phyloP scores from a whole-genome alignment of 2,888 invertebrate genomes.

The Herminia tarsipennalis region DNA sequence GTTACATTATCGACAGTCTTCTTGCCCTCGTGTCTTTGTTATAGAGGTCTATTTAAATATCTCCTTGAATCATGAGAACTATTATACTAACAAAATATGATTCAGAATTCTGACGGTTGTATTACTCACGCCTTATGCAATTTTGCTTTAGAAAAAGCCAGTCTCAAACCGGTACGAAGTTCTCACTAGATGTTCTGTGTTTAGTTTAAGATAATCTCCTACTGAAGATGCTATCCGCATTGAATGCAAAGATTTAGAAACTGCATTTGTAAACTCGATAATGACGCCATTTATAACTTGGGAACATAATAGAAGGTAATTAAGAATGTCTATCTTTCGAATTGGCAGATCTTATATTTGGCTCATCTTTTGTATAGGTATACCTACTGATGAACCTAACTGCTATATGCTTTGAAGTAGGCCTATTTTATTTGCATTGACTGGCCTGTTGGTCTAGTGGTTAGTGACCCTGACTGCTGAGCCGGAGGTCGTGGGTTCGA shows the following conservation, averaged over 20 bases:
- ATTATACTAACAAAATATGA: constrained; percentile 19
- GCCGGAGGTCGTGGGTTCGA: no score
- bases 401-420: no score
- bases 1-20: no score
- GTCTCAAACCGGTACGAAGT: constrained; percentile 27
- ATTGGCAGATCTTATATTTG: no score
- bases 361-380: no score
- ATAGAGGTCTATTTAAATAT: neutral
- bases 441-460: no score
- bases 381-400: no score
- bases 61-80: neutral
- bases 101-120: constrained; percentile 30
- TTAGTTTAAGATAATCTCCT: constrained; percentile 24
- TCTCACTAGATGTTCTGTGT: constrained; percentile 26
- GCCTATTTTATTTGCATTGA: no score
- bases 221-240: constrained; percentile 30
- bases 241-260: constrained; percentile 30
- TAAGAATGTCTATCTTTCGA: constrained; percentile 7
- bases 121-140: constrained; percentile 39
- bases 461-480: no score
- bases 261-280: constrained; percentile 29
- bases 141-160: constrained; percentile 25
- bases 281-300: constrained; percentile 15
- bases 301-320: constrained; percentile 28
- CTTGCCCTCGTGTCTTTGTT: constrained; percentile 7